A percentile compares a stretch with the other conserved stretches of the same genome.
These are phyloP conservation scores for Meleagris gallopavo DNA, from an alignment of 2,113 vertebrate species.

Conservation along the genomic window DNA sequence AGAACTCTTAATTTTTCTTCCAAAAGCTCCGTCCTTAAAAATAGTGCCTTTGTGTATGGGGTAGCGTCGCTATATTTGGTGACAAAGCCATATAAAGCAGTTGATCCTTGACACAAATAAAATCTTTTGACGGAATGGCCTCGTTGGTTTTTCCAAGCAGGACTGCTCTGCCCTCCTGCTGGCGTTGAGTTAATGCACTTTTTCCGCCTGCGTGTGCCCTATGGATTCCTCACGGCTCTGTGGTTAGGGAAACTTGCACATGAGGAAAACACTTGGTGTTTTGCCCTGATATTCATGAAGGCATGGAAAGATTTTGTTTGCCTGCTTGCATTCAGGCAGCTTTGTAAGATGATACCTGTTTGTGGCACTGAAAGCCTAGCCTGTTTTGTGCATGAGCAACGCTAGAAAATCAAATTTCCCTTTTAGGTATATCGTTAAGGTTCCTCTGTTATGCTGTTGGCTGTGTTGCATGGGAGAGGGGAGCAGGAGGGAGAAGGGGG, in stretches of 20 bases:
- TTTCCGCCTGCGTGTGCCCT: neutral
- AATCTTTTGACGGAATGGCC: constrained; percentile 40
- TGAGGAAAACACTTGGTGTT: neutral
- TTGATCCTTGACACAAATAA: constrained; percentile 58
- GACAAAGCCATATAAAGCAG: constrained; percentile 42
- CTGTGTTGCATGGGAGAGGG: neutral
- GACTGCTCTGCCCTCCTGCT: neutral
- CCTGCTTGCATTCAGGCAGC: neutral
- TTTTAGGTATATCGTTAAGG: neutral
- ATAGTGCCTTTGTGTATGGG: neutral
- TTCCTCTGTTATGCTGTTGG: neutral
- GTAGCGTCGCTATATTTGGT: constrained; percentile 40
- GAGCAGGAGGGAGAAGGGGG: neutral
- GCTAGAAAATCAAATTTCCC: neutral
- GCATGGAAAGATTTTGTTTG: constrained; percentile 30
- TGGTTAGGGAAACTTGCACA: neutral
- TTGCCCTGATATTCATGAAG: constrained; percentile 29
- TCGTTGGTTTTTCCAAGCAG: constrained; percentile 44
- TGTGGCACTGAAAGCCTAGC: neutral
- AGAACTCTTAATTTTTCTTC: neutral
- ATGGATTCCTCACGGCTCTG: neutral
- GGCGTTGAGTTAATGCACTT: neutral
- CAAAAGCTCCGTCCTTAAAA: neutral
- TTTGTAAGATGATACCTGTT: constrained; percentile 32
- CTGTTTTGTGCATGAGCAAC: neutral